Percentiles rank a stretch among this genome's conserved stretches.
These are phyloP conservation scores for Schizothorax lantsangensis DNA, from an alignment of 2,797 vertebrate genomes.

Conservation along the genomic window DNA sequence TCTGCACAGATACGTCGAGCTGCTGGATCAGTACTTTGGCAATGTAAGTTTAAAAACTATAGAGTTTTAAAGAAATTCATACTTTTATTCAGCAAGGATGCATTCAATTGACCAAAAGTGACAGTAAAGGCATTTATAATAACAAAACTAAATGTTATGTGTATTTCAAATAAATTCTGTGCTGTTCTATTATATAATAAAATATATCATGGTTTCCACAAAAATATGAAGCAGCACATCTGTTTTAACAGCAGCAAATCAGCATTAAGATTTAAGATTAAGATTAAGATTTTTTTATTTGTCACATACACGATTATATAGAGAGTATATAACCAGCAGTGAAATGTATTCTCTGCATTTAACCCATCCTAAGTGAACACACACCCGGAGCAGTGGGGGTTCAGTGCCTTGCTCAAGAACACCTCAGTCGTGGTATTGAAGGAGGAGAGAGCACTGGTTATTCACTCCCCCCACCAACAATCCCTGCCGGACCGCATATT, in stretches of 20 bases:
- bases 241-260: neutral
- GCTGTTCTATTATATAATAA: neutral
- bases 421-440: no score
- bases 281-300: no score
- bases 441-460: no score
- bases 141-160: neutral
- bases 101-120: neutral
- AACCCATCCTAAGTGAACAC: no score
- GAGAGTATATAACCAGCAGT: no score
- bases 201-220: neutral
- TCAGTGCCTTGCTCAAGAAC: no score
- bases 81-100: neutral
- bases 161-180: neutral
- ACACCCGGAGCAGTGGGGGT: no score
- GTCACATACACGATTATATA: no score
- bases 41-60: constrained; percentile 80
- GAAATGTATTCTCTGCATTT: no score
- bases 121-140: neutral
- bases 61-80: neutral
- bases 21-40: constrained; percentile 96
- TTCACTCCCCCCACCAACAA: no score
- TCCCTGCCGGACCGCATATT: neutral
- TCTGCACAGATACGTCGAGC: constrained; percentile 92
- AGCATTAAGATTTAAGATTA: no score
- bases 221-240: neutral